A percentile compares a stretch with the other conserved stretches of the same genome.
These are phyloP conservation scores for Torymus tubicola DNA, from an alignment of 2,888 invertebrate species.

Conservation along the genomic window DNA sequence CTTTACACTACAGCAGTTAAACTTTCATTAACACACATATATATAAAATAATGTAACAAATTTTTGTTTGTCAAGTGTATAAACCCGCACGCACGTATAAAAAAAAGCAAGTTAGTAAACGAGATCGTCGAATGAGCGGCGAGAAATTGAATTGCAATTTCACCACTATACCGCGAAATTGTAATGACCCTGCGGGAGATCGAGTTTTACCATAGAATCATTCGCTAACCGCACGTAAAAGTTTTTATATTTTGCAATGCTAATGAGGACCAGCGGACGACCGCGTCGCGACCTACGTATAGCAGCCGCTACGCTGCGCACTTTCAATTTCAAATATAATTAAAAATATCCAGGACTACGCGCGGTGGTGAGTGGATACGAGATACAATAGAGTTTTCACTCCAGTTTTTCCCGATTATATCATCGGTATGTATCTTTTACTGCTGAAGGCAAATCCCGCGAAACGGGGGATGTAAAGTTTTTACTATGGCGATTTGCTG, in stretches of 20 bases:
- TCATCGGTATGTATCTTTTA: not conserved
- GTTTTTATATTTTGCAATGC: constrained; percentile 33
- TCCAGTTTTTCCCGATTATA: constrained; percentile 2
- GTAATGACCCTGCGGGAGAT: not conserved
- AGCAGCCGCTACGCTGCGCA: not conserved
- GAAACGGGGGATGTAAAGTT: too few relatives aligned
- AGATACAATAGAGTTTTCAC: not conserved
- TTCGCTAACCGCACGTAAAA: constrained; percentile 20
- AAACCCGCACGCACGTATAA: too few relatives aligned
- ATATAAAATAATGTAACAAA: too few relatives aligned
- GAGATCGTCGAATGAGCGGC: not conserved
- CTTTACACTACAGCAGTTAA: too few relatives aligned
- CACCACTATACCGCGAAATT: not conserved
- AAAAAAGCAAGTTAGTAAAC: too few relatives aligned
- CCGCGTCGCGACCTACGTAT: not conserved
- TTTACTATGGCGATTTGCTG: too few relatives aligned
- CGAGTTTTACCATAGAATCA: constrained; percentile 25
- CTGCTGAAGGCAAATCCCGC: too few relatives aligned
- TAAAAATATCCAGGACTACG: constrained; percentile 8
- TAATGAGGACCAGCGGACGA: not conserved
- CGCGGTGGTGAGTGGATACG: too few relatives aligned
- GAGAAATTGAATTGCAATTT: not conserved
- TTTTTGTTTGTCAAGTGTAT: too few relatives aligned
- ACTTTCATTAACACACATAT: too few relatives aligned
- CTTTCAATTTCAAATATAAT: constrained; percentile 29